Evolutionary conservation across 2,888 invertebrate genomes (phyloP), one percentile per base, ranked within the genome.

Genomic region (Venustoraphidia nigricollis): DNA sequence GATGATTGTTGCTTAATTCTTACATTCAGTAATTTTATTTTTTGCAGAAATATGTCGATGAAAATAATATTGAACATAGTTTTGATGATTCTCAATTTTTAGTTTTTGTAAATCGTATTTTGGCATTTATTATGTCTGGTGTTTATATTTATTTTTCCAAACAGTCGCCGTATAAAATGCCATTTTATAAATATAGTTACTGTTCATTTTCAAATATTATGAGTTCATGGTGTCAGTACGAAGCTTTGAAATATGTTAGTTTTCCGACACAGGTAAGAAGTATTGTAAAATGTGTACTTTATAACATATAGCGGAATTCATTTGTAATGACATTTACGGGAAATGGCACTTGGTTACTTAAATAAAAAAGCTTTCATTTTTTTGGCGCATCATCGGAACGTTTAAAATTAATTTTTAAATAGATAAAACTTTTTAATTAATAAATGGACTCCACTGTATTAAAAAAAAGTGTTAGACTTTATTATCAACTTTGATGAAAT

Each of bases 161-260:
- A n/a, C 78, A 79, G 51, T 76, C 80, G 1, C 71, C 81, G 11
- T 84, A 88, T 59, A 77, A 79, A 27, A 87, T 89, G 47, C 96
- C 98, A 1, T 72, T 95, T 10, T 95, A 92, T 68, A 89, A 93
- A 69, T 97, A 95, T 68, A 85, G 88, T 0, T 97, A 84, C 71
- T 93, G 95, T 62, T 92, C 96, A 4, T 81, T 98, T 59, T 93
- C 95, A 11, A 98, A 98, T 67, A 90, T 97, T 54, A 79, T 98
- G 77, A 95, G 95, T 64, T 94, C 95, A 44, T 99, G 97, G 97
- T 97, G 94, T 67, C 98, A 99, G 68, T 98, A 99, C 65, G 98
- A 98, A 69, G 97, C 97, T 17, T 73, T 99, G 42, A 97, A 97
- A 66, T 99, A 87, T 67, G 93, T 98, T 59, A 94, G 89, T 62